phyloP scores from a whole-genome alignment of 2,113 vertebrate genomes.

The Callospermophilus lateralis region DNA sequence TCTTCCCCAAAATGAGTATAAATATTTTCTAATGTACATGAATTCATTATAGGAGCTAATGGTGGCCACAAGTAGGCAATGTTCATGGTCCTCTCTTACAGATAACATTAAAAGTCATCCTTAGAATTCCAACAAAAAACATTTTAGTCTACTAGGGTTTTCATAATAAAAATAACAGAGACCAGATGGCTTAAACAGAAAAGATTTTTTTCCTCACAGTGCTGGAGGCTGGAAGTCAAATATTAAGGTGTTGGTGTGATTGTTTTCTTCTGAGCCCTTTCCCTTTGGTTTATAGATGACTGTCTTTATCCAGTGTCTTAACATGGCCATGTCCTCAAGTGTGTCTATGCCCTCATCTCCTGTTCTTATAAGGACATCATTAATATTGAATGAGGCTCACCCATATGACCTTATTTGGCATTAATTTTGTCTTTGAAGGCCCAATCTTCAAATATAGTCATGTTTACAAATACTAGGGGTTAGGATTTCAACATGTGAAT shows the following conservation, averaged over 20 bases:
- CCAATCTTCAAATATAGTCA: background rate
- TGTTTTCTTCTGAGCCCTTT: background rate
- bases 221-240: background rate
- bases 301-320: background rate
- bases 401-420: background rate
- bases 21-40: too few species aligned
- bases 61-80: too few species aligned
- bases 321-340: background rate
- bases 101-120: background rate
- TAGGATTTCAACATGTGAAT: too few species aligned
- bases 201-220: background rate
- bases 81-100: too few species aligned
- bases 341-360: background rate
- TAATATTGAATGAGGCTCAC: background rate
- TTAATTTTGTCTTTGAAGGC: background rate
- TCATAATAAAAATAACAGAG: background rate
- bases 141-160: background rate
- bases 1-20: too few species aligned
- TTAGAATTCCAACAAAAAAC: background rate
- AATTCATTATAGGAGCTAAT: too few species aligned
- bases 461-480: too few species aligned
- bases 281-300: background rate
- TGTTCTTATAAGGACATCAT: background rate
- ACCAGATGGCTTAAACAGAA: background rate
- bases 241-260: accelerated